Base-by-base conservation (phyloP, 2,113 vertebrate genomes). In the Micromys minutus region DNA sequence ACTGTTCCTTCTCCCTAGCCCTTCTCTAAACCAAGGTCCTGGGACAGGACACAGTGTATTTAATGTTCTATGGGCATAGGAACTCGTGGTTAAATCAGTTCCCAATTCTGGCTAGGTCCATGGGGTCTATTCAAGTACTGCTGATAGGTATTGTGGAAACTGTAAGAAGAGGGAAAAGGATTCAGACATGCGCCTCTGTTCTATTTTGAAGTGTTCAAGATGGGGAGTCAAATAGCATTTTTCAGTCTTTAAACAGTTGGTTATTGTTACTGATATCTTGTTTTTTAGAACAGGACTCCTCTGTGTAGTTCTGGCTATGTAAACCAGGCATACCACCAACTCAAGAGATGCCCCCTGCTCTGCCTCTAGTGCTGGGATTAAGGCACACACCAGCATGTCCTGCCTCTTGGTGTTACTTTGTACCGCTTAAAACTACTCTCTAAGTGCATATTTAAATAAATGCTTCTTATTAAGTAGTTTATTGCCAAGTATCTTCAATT, bases 401-500 rank as follows among this genome's bases (percentile, higher is more conserved):
- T 42, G 24, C n/a, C 42, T 31, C 36, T 16, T n/a, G 55, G 16
- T 80, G 21, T n/a, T 22, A 26, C 22, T 5, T 95, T 34, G 59
- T 74, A 80, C 39, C 65, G 88, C 6, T 65, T 65, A 74, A 67
- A 16, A 21, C 10, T 61, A 83, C 31, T 94, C 63, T 85, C 47
- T 93, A 94, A 76, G 65, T 65, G 77, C 34, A 76, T 59, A 65
- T 92, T 79, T 63, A 67, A 57, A 80, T 79, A 59, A 74, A 59
- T 45, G 19, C 12, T 26, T 24, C 63, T 74, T 92, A 88, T 87
- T 57, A 45, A 34, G 67, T 31, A 91, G 50, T 65, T 74, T 50
- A 63, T 61, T 87, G 74, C 50, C 36, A 94, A 74, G 72, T 31
- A 71, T 94, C 71, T 96, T 61, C 59, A 52, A 39, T 4, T 93